Base-by-base conservation (phyloP, 2,888 invertebrate species). In the Tineola bisselliella region DNA sequence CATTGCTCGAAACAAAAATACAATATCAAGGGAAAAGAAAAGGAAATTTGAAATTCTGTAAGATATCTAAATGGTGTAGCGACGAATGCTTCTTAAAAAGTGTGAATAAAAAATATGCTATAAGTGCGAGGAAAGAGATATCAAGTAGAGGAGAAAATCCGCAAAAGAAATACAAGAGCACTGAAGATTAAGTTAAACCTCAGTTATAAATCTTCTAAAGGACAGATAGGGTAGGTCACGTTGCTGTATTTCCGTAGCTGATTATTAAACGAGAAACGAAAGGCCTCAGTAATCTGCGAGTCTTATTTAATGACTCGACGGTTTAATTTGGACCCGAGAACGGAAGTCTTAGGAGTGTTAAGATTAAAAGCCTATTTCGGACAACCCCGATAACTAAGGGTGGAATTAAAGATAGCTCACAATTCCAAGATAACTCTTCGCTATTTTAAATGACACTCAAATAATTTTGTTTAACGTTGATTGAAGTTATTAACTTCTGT, bases 191-290 rank as follows among this genome's bases (percentile, higher is more conserved):
- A 79, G 77, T 79, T 77, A 77, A 77, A 78, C 72, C 68, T 72
- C 65, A 69, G 74, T 74, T 76, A 71, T 78, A 77, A 79, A 79
- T 79, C 79, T 77, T 72, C 67, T 70, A 67, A 62, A 68, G 70
- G 70, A 69, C 70, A 75, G 78, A 78, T 79, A 76, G 74, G 72
- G 70, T 66, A 52, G 70, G 77, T 76, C 77, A 77, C 79, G 77
- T 76, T 33, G 58, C 33, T 58, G 33, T 60, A 60, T 48, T 60
- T 44, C 60, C 60, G 48, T 17, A 15, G 30, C 48, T 44, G 60
- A 60, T 60, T 60, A 60, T 60, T 60, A 30, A 48, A 60, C 59
- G 59, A 44, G 59, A 25, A 59, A 18, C 44, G 44, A 59, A 59
- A 59, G 43, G 44, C 59, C 44, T 17, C 17, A 33, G 58, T 58